A percentile compares a stretch with the other conserved stretches of the same genome.
These are phyloP conservation scores for Peromyscus melanophrys DNA, from an alignment of 2,797 vertebrate genomes.

Conservation along the genomic window DNA sequence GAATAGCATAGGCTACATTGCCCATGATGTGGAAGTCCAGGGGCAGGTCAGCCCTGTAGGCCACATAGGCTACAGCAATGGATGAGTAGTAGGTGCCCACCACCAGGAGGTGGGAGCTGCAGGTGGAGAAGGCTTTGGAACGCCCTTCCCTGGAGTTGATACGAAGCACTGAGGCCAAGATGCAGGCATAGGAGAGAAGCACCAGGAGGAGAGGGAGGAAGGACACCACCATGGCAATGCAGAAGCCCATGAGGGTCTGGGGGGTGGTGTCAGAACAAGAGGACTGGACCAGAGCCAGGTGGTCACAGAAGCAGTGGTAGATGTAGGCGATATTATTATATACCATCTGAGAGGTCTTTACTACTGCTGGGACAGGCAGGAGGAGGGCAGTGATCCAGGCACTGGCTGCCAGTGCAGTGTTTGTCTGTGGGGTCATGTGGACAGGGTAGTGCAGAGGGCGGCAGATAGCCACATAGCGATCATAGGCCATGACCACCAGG, in stretches of 20 bases:
- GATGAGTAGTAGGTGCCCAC: constrained; percentile 80
- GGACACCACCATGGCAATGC: constrained; percentile 63
- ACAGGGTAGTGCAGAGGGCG: constrained; percentile 78
- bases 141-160: constrained; percentile 77
- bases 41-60: constrained; percentile 67
- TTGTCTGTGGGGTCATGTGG: constrained; percentile 61
- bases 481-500: constrained; percentile 77
- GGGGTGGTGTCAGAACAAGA: constrained; percentile 77
- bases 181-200: constrained; percentile 57
- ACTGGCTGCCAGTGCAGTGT: constrained; percentile 34
- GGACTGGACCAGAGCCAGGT: constrained; percentile 70
- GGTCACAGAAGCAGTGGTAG: constrained; percentile 81
- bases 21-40: constrained; percentile 75
- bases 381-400: constrained; percentile 60
- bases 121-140: constrained; percentile 82
- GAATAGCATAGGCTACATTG: constrained; percentile 77
- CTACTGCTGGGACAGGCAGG: constrained; percentile 64
- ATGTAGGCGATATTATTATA: constrained; percentile 57
- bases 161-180: constrained; percentile 53
- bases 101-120: constrained; percentile 83
- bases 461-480: constrained; percentile 75
- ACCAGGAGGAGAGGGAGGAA: constrained; percentile 74
- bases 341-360: constrained; percentile 67
- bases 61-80: constrained; percentile 60
- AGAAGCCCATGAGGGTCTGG: constrained; percentile 80